A percentile compares a stretch with the other conserved stretches of the same genome.
phyloP scores from a whole-genome alignment of 2,113 vertebrate species.

The Nesogale talazaci region DNA sequence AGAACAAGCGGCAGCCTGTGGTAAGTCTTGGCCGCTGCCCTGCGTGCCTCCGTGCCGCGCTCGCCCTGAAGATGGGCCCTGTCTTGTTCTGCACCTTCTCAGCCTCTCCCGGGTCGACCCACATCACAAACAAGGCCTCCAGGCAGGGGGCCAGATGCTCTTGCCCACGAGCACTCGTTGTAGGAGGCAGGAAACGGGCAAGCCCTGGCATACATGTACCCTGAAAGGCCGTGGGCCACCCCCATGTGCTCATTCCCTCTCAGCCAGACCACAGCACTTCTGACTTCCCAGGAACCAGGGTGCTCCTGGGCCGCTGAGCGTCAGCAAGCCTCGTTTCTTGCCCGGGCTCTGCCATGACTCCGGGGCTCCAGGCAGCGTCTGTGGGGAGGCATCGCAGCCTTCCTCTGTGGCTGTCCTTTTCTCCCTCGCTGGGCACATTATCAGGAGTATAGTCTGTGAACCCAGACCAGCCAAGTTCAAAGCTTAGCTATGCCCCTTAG shows the following conservation, averaged over 20 bases:
- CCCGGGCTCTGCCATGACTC: conserved; percentile 3
- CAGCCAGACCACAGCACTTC: background rate
- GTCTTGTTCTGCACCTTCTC: background rate
- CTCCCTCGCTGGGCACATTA: background rate
- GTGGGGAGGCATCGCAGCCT: background rate
- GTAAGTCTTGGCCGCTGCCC: conserved; percentile 2
- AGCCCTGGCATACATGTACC: background rate
- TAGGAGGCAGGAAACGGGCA: background rate
- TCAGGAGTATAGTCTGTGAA: background rate
- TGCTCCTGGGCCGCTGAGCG: background rate
- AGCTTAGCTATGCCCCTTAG: background rate
- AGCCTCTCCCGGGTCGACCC: background rate
- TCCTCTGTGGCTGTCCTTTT: background rate
- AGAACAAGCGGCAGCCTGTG: conserved; percentile 38
- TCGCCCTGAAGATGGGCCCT: background rate
- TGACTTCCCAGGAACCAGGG: background rate
- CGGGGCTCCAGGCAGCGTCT: background rate
- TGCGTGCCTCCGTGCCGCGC: background rate
- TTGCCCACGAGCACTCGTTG: background rate
- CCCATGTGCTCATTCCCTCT: background rate
- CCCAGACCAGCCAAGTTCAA: background rate
- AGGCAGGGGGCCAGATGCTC: background rate
- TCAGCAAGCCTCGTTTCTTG: background rate
- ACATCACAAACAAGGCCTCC: background rate
- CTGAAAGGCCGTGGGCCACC: background rate